Base-by-base conservation (phyloP, 2,888 invertebrate species). In the Muschampia plurimacula region DNA sequence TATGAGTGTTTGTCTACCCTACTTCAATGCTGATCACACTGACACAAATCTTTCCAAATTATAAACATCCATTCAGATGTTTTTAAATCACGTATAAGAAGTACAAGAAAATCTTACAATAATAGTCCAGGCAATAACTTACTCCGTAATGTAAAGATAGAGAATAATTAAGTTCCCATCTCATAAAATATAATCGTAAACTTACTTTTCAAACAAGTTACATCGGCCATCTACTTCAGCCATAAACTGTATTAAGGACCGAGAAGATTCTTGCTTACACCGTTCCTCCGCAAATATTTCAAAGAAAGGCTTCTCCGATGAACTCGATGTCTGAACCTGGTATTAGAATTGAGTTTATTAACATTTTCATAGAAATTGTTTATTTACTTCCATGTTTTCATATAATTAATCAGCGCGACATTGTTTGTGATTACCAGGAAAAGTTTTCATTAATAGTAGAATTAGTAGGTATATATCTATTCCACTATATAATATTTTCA, bases 181-280 rank as follows among this genome's bases (percentile, higher is more conserved):
- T 15, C 15, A 22, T 6, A n/a, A 39, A 60, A 13, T 60, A 13
- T 32, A 49, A 2, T 32, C 44, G 1, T 0, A 49, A n/a, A 65
- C 88, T 84, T 83, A 94, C 85, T 95, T 91, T 69, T 95, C 89
- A 83, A 96, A 96, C 1, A 97, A 88, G 82, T 97, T 95, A 57
- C 95, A 92, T 74, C 89, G 88, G 0, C 85, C 86, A 76, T 97
- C 97, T 6, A 96, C 92, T 63, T 95, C 86, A 28, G 95, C 95
- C 96, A 97, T 97, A 81, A 96, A 96, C 74, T 96, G 86, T 77
- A 96, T 93, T 0, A 97, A 86, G 0, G 92, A 89, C 65, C 90
- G 92, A 0, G 96, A 95, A 1, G 96, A 94, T 7, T 95, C 88
- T 69, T 95, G 91, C 66, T 95, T 95, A 80, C 95, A 96, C 0